Percentiles rank a stretch among this genome's conserved stretches.
Evolutionary conservation across 2,113 vertebrate species (phyloP).

Genomic region (Dendropsophus ebraccatus): DNA sequence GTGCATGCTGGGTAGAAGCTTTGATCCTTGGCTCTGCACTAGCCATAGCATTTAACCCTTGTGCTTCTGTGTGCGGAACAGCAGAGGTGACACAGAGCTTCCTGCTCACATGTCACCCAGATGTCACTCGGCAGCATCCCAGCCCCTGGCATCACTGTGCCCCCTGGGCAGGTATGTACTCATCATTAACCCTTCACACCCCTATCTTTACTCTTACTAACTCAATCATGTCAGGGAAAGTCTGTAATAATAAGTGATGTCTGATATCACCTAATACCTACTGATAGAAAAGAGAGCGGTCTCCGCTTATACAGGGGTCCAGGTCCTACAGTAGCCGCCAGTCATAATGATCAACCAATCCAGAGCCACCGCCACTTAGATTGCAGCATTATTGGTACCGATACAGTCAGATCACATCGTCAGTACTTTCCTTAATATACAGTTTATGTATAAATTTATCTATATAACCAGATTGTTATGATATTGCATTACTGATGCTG

Average conservation of each 20-base stretch:
- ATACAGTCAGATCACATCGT: neutral
- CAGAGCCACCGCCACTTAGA: no score
- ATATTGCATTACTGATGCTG: no score
- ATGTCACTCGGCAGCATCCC: neutral
- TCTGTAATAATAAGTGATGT: neutral
- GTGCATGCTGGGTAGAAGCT: constrained; percentile 39
- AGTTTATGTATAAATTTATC: no score
- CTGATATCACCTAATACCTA: no score
- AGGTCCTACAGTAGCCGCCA: neutral
- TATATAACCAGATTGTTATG: no score
- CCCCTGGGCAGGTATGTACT: constrained; percentile 5
- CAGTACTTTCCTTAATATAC: no score
- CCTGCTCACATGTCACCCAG: neutral
- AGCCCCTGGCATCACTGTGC: neutral
- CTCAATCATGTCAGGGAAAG: neutral
- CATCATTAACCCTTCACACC: neutral
- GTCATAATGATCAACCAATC: neutral
- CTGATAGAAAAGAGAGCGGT: no score
- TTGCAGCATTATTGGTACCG: neutral
- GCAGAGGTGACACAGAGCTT: neutral
- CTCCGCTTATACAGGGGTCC: no score
- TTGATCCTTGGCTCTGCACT: neutral
- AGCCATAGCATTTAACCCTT: constrained; percentile 23
- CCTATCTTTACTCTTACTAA: neutral
- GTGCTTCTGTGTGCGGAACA: neutral